Base-by-base conservation (phyloP, 2,888 invertebrate genomes). In the Eledona agricola region DNA sequence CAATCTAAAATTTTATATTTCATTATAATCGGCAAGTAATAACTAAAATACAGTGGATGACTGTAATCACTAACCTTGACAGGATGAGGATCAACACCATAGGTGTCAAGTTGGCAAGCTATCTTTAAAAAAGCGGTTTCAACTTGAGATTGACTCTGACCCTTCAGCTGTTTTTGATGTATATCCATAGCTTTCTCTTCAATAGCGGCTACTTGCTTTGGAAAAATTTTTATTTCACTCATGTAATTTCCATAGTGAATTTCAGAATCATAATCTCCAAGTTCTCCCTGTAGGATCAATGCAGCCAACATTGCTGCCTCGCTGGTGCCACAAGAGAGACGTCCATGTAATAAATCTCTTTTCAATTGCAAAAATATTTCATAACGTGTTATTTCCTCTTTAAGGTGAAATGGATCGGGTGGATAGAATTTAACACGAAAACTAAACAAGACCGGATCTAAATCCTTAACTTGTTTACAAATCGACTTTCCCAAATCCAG, bases 371-470 rank as follows among this genome's bases (percentile, higher is more conserved):
- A 82, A 76, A 93, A 95, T 70, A 96, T 85, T 78, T 96, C 96
- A 78, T 97, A 97, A 69, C 96, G 84, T 58, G 96, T 94, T 58
- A 94, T 89, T 77, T 96, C 93, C 75, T 96, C 97, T 76, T 93
- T 93, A 60, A 98, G 80, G 43, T 92, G 83, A 75, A 92, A 83
- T 7, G 97, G 96, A 79, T 97, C 95, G 49, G 93, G 92, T 7
- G 98, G 97, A 77, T 98, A 98, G 78, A 95, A 98, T 80, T 97
- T 97, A 59, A 97, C 93, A 58, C 97, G 90, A 77, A 98, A 94
- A 78, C 95, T 96, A 75, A 98, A 92, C 54, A 96, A 79, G 70
- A 94, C 89, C 55, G 94, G 93, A 66, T 92, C 89, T 69, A 95
- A 85, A 78, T 95, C 96, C 88, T 92, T 93, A 19, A 94, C 89